phyloP scores from a whole-genome alignment of 2,888 invertebrate genomes.

The Tanypteryx hageni region DNA sequence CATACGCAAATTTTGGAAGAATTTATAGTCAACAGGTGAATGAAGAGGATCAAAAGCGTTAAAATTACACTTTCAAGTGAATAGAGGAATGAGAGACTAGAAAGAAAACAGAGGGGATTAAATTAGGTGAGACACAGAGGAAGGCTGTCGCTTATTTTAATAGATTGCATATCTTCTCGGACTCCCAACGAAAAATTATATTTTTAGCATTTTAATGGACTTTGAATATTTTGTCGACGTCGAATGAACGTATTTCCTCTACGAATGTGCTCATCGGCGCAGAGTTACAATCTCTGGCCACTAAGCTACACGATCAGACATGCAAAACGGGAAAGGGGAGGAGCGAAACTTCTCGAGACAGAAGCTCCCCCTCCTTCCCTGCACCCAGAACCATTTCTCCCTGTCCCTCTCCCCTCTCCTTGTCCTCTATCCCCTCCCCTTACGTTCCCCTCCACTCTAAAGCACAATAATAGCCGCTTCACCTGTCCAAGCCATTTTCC shows the following conservation, averaged over 20 bases:
- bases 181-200: no score
- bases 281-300: neutral
- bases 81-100: neutral
- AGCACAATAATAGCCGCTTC: constrained; percentile 63
- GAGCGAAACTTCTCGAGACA: constrained; percentile 24
- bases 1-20: no score
- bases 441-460: neutral
- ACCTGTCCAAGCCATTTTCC: constrained; percentile 61
- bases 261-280: neutral
- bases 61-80: no score
- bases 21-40: no score
- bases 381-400: constrained; percentile 58
- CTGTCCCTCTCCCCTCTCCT: neutral
- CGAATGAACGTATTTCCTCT: no score
- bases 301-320: neutral
- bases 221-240: no score
- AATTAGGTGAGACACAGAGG: neutral
- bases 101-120: neutral
- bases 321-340: constrained; percentile 51
- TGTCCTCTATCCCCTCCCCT: neutral
- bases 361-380: neutral
- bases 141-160: no score
- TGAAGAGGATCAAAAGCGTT: no score
- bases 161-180: no score
- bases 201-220: neutral